These are phyloP conservation scores for Drosophila lacertosa DNA, from an alignment of 1,140 invertebrate species.

Conservation along the genomic window DNA sequence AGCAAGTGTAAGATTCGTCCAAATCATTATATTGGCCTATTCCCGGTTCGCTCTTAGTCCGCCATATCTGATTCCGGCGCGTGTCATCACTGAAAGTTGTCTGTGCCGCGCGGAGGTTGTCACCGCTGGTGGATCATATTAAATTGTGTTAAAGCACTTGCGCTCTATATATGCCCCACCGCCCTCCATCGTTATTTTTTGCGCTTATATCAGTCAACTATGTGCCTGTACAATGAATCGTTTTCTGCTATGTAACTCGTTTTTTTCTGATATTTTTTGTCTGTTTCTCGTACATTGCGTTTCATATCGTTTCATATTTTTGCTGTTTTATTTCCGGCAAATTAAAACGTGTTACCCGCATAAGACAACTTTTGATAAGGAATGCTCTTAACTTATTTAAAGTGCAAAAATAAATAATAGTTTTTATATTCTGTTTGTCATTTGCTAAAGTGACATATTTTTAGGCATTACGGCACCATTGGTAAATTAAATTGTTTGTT, in stretches of 20 bases:
- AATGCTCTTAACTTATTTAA: slow-evolving; percentile 36
- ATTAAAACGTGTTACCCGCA: slow-evolving; percentile 60
- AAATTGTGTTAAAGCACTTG: slow-evolving; percentile 81
- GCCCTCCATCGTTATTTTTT: slow-evolving; percentile 6
- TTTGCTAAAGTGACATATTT: slow-evolving; percentile 52
- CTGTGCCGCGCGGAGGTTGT: slow-evolving; percentile 17
- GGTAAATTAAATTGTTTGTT: slow-evolving; percentile 5
- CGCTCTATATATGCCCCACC: slow-evolving; percentile 64
- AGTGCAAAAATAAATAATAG: slow-evolving; percentile 1
- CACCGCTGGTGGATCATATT: slow-evolving; percentile 64
- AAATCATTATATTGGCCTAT: slow-evolving; percentile 42
- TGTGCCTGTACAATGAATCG: slow-evolving; percentile 58
- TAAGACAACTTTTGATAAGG: slow-evolving; percentile 16
- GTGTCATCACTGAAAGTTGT: slow-evolving; percentile 72
- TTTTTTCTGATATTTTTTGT: no score
- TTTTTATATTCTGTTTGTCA: neutral
- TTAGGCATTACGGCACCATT: slow-evolving; percentile 34
- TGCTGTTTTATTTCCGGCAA: slow-evolving; percentile 64
- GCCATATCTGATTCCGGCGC: slow-evolving; percentile 60
- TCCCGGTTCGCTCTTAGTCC: slow-evolving; percentile 31
- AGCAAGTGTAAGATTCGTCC: slow-evolving; percentile 12
- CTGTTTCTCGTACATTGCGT: slow-evolving; percentile 7
- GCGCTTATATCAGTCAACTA: neutral
- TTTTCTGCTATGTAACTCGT: slow-evolving; percentile 66
- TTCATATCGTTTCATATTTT: slow-evolving; percentile 12